These are phyloP conservation scores for Calameuta pallipes DNA, from an alignment of 2,888 invertebrate species.

Conservation along the genomic window DNA sequence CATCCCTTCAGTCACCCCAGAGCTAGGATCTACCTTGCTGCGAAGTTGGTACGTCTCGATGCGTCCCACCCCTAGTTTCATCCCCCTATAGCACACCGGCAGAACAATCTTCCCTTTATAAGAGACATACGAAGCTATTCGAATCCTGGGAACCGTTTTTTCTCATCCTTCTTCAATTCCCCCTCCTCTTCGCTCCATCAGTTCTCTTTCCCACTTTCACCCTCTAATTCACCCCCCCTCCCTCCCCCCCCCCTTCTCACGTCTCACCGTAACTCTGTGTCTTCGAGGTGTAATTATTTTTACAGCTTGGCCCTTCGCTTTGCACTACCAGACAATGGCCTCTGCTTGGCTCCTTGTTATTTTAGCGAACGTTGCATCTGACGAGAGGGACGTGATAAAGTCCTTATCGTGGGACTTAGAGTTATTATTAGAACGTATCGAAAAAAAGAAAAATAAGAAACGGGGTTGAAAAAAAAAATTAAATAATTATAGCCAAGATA, in stretches of 20 bases:
- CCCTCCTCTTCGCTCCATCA: constrained; percentile 16
- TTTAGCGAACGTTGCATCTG: constrained; percentile 29
- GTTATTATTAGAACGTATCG: neutral
- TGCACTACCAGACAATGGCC: constrained; percentile 3
- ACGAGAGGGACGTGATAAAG: constrained; percentile 19
- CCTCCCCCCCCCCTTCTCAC: constrained; percentile 27
- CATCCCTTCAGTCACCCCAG: constrained; percentile 38
- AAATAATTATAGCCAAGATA: neutral
- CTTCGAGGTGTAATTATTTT: constrained; percentile 61
- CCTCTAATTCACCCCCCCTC: constrained; percentile 20
- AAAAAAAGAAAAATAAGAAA: neutral
- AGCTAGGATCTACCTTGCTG: constrained; percentile 7
- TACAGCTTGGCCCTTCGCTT: constrained; percentile 49
- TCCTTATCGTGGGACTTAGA: neutral
- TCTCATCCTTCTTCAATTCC: constrained; percentile 20
- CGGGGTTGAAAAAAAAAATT: neutral
- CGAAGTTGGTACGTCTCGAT: constrained; percentile 15
- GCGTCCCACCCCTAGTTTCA: constrained; percentile 42
- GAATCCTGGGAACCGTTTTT: constrained; percentile 64
- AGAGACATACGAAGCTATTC: constrained; percentile 60
- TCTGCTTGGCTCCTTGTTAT: constrained; percentile 15
- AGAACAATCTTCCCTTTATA: constrained; percentile 62
- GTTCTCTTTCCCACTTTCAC: constrained; percentile 23
- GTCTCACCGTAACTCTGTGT: constrained; percentile 28
- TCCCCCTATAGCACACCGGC: constrained; percentile 46